A percentile compares a stretch with the other conserved stretches of the same genome.
These are phyloP conservation scores for Cynaeus angustus DNA, from an alignment of 2,888 invertebrate genomes.

Conservation along the genomic window DNA sequence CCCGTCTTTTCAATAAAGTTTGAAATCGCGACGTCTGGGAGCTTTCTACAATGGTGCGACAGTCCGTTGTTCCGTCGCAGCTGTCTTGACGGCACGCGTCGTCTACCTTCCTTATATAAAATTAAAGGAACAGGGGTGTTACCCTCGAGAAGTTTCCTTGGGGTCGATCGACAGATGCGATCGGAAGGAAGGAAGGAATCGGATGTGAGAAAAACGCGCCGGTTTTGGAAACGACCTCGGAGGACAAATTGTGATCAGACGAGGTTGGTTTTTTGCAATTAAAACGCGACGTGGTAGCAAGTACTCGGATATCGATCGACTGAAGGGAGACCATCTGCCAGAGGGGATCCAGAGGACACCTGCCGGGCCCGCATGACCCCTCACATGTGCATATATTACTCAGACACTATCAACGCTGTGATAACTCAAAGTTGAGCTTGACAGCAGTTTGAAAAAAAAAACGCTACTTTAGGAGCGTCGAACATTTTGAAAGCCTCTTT, in stretches of 20 bases:
- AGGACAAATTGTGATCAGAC: not conserved
- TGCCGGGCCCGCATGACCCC: constrained; percentile 66
- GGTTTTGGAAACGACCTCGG: not conserved
- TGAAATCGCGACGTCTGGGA: constrained; percentile 55
- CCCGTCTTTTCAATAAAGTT: constrained; percentile 23
- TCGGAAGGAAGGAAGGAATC: no score
- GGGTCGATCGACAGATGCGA: constrained; percentile 41
- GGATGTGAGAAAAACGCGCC: constrained; percentile 19
- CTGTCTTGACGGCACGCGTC: constrained; percentile 60
- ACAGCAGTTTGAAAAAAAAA: no score
- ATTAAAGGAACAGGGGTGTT: constrained; percentile 57
- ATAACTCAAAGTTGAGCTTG: constrained; percentile 19
- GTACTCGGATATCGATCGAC: constrained; percentile 51
- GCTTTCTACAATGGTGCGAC: constrained; percentile 53
- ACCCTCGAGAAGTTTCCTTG: constrained; percentile 49
- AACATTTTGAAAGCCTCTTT: no score
- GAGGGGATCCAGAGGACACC: constrained; percentile 64
- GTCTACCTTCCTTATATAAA: constrained; percentile 53
- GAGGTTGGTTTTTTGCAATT: constrained; percentile 37
- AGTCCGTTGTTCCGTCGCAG: constrained; percentile 51
- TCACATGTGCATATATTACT: constrained; percentile 62
- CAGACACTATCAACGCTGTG: constrained; percentile 46
- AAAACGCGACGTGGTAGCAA: constrained; percentile 42
- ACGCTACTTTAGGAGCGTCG: no score
- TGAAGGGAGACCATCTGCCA: constrained; percentile 50